phyloP scores from a whole-genome alignment of 2,888 invertebrate genomes.

The Cartodere bifasciata region DNA sequence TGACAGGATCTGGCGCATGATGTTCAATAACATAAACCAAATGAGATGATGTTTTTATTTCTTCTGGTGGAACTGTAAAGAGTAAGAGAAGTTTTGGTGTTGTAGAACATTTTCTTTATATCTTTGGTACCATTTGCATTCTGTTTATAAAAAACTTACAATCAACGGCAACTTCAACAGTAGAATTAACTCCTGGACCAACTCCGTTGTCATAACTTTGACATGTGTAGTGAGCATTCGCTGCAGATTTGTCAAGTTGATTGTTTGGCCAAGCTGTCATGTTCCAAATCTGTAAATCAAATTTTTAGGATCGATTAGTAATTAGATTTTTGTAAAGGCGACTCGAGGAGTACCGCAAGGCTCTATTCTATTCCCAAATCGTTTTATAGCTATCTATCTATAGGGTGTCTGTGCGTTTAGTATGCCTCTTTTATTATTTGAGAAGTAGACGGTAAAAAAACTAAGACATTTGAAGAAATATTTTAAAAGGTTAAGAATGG shows the following conservation, averaged over 20 bases:
- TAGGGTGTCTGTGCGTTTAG: too few relatives aligned
- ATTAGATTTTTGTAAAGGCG: too few relatives aligned
- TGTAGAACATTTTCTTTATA: neutral
- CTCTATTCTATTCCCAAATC: too few relatives aligned
- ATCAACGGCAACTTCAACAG: slow-evolving; percentile 77
- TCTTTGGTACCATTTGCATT: neutral
- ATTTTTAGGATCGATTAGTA: too few relatives aligned
- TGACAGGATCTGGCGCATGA: slow-evolving; percentile 42
- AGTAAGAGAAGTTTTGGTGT: slow-evolving; percentile 3
- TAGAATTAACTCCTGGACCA: slow-evolving; percentile 69
- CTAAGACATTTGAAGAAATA: too few relatives aligned
- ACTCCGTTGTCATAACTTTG: slow-evolving; percentile 64
- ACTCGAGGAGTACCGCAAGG: too few relatives aligned
- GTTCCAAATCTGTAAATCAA: slow-evolving; percentile 56
- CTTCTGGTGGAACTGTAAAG: slow-evolving; percentile 66
- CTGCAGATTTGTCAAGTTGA: slow-evolving; percentile 59
- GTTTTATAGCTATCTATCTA: too few relatives aligned
- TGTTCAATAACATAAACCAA: slow-evolving; percentile 42
- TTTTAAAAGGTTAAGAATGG: too few relatives aligned
- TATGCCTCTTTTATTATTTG: too few relatives aligned
- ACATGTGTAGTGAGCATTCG: slow-evolving; percentile 76
- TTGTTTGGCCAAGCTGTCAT: slow-evolving; percentile 72
- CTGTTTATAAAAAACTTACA: slow-evolving; percentile 57
- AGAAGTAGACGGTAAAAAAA: too few relatives aligned
- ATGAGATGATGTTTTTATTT: slow-evolving; percentile 55